These are phyloP conservation scores for Pomatorhinus ruficollis DNA, from an alignment of 2,113 vertebrate species.

Conservation along the genomic window DNA sequence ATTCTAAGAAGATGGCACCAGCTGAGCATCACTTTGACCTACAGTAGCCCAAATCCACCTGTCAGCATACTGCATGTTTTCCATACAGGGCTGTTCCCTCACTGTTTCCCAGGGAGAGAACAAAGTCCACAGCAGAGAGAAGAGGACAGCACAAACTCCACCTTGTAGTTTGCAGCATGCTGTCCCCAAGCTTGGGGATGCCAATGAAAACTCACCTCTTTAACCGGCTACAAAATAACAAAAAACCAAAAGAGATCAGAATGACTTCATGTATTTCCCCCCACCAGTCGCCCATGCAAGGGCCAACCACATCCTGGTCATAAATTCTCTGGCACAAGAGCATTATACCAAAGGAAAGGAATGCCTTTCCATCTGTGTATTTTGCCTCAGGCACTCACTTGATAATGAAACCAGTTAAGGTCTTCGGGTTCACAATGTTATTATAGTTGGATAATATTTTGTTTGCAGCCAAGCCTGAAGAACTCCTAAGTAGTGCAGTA, in stretches of 20 bases:
- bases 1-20: background rate
- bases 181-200: background rate
- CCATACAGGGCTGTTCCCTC: background rate
- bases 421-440: conserved; percentile 65
- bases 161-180: background rate
- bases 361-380: conserved; percentile 65
- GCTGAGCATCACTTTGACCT: background rate
- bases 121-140: background rate
- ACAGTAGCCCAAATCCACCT: background rate
- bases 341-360: conserved; percentile 60
- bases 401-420: conserved; percentile 71
- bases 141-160: background rate
- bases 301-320: background rate
- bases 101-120: background rate
- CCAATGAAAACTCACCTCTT: background rate
- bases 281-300: background rate
- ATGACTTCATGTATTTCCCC: background rate
- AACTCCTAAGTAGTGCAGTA: conserved; percentile 48
- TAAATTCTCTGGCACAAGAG: conserved; percentile 54
- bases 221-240: background rate
- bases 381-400: conserved; percentile 58
- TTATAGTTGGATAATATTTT: conserved; percentile 62
- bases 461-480: conserved; percentile 60
- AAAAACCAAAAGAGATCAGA: background rate
- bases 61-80: background rate